Base-by-base conservation (phyloP, 2,888 invertebrate genomes). In the Macaria liturata region DNA sequence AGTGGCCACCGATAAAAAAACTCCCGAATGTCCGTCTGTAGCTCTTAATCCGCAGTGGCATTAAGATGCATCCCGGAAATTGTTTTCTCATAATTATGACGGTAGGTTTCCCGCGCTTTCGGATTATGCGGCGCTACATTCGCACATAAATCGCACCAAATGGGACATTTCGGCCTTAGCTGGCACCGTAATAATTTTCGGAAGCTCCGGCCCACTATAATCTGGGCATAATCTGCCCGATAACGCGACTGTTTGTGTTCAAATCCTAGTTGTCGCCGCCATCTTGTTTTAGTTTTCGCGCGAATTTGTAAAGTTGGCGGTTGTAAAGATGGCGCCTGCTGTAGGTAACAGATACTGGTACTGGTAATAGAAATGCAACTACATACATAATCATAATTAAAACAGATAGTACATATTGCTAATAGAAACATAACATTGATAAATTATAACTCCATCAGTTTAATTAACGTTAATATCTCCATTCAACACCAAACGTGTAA, bases 31-130 rank as follows among this genome's bases (percentile, higher is more conserved):
- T 72, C 72, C 69, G 68, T 70, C 69, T 69, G 69, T 76, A 79
- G 76, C 80, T 78, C 80, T 75, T 88, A 90, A 91, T 88, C 87
- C 85, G 69, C 59, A 65, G 61, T 68, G 67, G 82, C 82, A 85
- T 88, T 89, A 86, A 88, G 86, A 89, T 85, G 88, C 84, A 86
- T 80, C 81, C 81, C 78, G 83, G 83, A 90, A 91, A 91, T 91
- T 91, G 91, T 91, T 91, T 91, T 88, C 91, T 91, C 91, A 91
- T 91, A 90, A 91, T 92, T 91, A 90, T 84, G 80, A 76, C 78
- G 78, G 76, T 76, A 77, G 62, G 77, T 69, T 79, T 77, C 75
- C 77, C 80, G 76, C 76, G 72, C 72, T 74, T 78, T 74, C 69
- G 88, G 90, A 86, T 90, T 89, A 90, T 71, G 76, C 76, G 80